These are phyloP conservation scores for Agonopterix subpropinquella DNA, from an alignment of 2,888 invertebrate species.

Conservation along the genomic window DNA sequence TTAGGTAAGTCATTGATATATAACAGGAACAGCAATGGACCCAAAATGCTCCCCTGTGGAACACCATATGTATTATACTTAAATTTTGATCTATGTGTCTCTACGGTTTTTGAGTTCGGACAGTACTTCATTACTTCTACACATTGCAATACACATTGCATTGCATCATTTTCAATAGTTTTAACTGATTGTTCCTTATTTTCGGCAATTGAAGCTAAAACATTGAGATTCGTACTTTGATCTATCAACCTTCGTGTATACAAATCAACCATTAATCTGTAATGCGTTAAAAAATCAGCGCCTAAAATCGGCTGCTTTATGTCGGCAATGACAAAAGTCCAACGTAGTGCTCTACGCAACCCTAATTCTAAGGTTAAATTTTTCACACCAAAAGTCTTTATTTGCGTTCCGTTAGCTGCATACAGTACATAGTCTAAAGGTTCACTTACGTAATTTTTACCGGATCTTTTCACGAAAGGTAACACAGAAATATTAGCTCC, in stretches of 20 bases:
- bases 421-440: constrained; percentile 9
- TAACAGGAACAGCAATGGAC: too few relatives aligned
- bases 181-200: background rate
- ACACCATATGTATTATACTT: too few relatives aligned
- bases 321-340: constrained; percentile 13
- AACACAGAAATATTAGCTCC: too few relatives aligned
- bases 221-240: constrained; percentile 10
- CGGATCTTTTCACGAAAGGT: too few relatives aligned
- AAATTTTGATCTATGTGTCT: too few relatives aligned
- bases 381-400: constrained; percentile 9
- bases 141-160: too few relatives aligned
- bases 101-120: too few relatives aligned
- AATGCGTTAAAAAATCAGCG: constrained; percentile 10
- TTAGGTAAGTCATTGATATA: too few relatives aligned
- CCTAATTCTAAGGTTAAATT: constrained; percentile 14
- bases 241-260: constrained; percentile 12
- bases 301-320: constrained; percentile 17
- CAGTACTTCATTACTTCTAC: too few relatives aligned
- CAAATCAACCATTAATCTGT: constrained; percentile 18
- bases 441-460: too few relatives aligned
- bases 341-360: constrained; percentile 15
- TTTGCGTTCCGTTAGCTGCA: constrained; percentile 12
- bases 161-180: background rate
- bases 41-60: too few relatives aligned
- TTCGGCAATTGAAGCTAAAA: constrained; percentile 6